Evolutionary conservation across 2,888 invertebrate genomes (phyloP).

Genomic region (Leptinotarsa peninsularis): DNA sequence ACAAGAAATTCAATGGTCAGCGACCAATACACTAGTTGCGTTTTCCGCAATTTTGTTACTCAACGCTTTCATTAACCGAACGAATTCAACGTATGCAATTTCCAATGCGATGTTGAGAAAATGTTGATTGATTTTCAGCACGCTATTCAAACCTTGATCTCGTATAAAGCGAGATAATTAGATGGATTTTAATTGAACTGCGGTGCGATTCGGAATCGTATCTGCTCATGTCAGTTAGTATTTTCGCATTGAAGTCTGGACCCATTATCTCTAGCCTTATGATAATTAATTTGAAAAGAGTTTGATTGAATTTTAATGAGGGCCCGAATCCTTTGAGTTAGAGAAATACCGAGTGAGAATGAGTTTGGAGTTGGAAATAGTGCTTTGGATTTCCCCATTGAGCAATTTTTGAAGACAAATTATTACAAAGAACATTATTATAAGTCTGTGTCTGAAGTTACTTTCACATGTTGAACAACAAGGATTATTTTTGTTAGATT

Average conservation of each 20-base stretch:
- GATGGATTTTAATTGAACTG: constrained; percentile 46
- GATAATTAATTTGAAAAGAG: constrained; percentile 44
- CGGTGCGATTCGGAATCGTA: constrained; percentile 40
- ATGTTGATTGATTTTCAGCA: constrained; percentile 1
- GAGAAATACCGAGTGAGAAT: neutral
- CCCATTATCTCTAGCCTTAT: constrained; percentile 39
- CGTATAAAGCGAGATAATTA: constrained; percentile 41
- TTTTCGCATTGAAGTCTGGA: constrained; percentile 39
- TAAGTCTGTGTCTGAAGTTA: no score
- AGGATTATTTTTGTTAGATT: no score
- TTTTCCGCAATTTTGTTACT: neutral
- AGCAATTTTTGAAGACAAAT: no score
- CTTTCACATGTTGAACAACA: no score
- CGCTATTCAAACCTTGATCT: constrained; percentile 18
- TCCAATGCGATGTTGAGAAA: neutral
- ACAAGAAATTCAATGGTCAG: neutral
- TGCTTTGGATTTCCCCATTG: neutral
- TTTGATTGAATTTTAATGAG: constrained; percentile 35
- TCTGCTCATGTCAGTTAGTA: constrained; percentile 48
- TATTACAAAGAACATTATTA: no score
- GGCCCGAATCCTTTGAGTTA: neutral
- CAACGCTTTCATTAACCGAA: neutral
- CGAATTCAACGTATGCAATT: constrained; percentile 1
- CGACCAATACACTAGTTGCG: neutral
- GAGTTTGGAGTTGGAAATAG: neutral